Evolutionary conservation across 2,113 vertebrate species (phyloP).

Genomic region (Epinephelus lanceolatus): DNA sequence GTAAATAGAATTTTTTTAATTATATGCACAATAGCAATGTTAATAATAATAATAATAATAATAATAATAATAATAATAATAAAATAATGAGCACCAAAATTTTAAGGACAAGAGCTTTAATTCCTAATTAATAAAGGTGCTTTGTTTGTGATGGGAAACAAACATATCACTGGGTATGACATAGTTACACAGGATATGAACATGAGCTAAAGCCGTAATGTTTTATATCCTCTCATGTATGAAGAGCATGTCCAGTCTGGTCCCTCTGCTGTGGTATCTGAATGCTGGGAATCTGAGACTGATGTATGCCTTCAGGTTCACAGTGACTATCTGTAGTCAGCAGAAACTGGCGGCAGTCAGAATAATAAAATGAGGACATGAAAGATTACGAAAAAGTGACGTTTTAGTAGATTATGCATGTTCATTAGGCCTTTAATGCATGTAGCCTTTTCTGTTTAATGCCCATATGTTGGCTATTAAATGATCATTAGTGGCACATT

Average conservation of each 20-base stretch:
- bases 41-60: no score
- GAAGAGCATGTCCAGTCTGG: conserved; percentile 45
- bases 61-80: no score
- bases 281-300: conserved; percentile 39
- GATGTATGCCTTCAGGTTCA: conserved; percentile 39
- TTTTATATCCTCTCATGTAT: conserved; percentile 26
- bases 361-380: conserved; percentile 15
- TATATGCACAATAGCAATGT: no score
- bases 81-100: not conserved
- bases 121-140: not conserved
- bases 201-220: not conserved
- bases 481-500: conserved; percentile 40
- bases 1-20: not conserved
- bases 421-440: conserved; percentile 16
- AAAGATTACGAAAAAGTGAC: conserved; percentile 3
- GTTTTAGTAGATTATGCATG: conserved; percentile 23
- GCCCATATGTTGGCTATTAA: conserved; percentile 15
- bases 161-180: not conserved
- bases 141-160: not conserved
- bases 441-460: conserved; percentile 24
- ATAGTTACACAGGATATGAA: conserved; percentile 3
- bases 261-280: conserved; percentile 31
- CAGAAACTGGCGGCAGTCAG: conserved; percentile 37
- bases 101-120: not conserved
- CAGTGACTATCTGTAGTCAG: conserved; percentile 1